Conservation (phyloP, 2,797 vertebrate genomes). For the Hoplostethus mediterraneus region DNA sequence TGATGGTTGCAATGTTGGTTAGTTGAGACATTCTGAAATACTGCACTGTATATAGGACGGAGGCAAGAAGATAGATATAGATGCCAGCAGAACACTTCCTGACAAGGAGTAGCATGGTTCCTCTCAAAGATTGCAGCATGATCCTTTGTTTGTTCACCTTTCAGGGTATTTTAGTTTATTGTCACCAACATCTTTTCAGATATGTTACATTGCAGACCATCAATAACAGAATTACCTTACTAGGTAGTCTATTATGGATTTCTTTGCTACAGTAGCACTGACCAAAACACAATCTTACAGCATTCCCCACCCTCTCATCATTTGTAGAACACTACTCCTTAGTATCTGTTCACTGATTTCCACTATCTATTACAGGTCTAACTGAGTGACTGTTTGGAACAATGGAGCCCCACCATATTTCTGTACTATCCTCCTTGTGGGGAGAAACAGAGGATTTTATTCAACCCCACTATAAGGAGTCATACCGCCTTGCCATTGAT, state of each 20-base stretch:
- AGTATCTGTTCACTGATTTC: conserved; percentile 30
- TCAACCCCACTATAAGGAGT: conserved; percentile 95
- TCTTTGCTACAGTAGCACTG: not conserved
- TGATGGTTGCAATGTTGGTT: no score
- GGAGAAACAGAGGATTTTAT: conserved; percentile 90
- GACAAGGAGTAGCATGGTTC: not conserved
- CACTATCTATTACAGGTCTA: conserved; percentile 51
- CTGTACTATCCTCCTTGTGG: conserved; percentile 89
- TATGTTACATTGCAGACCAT: not conserved
- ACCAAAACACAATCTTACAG: not conserved
- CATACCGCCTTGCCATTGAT: conserved; percentile 94
- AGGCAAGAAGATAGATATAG: not conserved
- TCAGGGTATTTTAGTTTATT: not conserved
- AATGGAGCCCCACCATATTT: conserved; percentile 89
- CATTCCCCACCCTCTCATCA: not conserved
- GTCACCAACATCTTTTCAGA: not conserved
- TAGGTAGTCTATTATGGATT: not conserved
- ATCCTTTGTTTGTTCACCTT: not conserved
- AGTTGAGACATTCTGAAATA: no score
- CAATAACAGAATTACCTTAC: not conserved
- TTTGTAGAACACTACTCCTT: not conserved
- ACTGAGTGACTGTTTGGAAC: conserved; percentile 37
- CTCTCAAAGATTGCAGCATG: not conserved
- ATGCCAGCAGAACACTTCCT: not conserved
- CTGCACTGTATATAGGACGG: not conserved